Evolutionary conservation across 2,888 invertebrate genomes (phyloP).

Genomic region (Nomada ferruginata): DNA sequence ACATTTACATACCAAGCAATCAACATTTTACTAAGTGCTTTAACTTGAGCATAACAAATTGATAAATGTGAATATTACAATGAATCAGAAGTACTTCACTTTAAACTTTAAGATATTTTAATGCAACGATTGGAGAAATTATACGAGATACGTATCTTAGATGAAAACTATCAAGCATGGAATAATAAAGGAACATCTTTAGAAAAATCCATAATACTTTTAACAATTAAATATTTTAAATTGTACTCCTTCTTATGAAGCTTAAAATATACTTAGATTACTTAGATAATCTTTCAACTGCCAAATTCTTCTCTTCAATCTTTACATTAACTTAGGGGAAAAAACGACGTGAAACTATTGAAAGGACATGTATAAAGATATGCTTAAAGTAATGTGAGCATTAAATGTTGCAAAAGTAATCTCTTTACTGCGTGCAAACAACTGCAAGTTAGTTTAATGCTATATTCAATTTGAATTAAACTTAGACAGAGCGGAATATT

Average conservation of each 20-base stretch:
- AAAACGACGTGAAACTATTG: neutral
- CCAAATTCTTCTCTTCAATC: neutral
- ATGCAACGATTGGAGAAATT: neutral
- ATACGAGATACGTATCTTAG: slow-evolving; percentile 9
- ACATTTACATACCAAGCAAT: slow-evolving; percentile 43
- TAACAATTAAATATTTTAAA: no score
- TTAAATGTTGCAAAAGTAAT: no score
- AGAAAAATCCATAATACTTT: neutral
- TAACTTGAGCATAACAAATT: slow-evolving; percentile 8
- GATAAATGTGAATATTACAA: neutral
- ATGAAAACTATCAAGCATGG: neutral
- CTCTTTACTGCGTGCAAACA: no score
- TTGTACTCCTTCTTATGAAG: neutral
- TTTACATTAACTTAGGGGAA: neutral
- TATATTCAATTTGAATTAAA: neutral
- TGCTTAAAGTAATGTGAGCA: no score
- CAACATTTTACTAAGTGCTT: slow-evolving; percentile 29
- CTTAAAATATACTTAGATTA: neutral
- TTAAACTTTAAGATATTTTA: slow-evolving; percentile 1
- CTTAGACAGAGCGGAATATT: neutral
- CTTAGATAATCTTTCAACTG: no score
- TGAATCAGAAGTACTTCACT: neutral
- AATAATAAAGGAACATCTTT: no score
- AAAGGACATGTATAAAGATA: neutral
- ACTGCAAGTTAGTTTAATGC: no score